Evolutionary conservation across 2,888 invertebrate species (phyloP).

Genomic region (Oegoconia quadripuncta): DNA sequence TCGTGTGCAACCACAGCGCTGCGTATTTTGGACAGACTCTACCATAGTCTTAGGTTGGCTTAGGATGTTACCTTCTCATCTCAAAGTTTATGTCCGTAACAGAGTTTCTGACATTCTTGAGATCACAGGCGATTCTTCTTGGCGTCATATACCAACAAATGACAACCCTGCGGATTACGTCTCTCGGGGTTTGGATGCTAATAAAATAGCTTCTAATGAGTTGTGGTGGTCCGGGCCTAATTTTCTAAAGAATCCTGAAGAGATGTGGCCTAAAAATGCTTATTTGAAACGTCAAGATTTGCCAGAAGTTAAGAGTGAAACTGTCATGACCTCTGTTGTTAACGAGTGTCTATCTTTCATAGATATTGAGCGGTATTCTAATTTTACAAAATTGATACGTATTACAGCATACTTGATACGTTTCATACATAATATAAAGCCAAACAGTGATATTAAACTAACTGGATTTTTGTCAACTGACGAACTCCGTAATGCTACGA

Average conservation of each 20-base stretch:
- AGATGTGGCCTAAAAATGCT: conserved; percentile 5
- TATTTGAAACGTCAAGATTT: background rate
- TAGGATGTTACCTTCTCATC: conserved; percentile 20
- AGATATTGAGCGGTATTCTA: conserved; percentile 16
- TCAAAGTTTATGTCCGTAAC: conserved; percentile 29
- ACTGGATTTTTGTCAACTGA: background rate
- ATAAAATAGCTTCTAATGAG: background rate
- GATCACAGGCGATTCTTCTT: conserved; percentile 13
- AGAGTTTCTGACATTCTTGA: conserved; percentile 28
- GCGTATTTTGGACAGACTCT: conserved; percentile 29
- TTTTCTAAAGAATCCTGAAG: conserved; percentile 3
- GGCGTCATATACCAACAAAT: conserved; percentile 26
- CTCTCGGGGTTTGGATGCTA: conserved; percentile 12
- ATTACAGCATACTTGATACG: conserved; percentile 17
- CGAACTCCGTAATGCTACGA: conserved; percentile 13
- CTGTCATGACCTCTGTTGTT: background rate
- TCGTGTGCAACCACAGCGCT: conserved; percentile 9
- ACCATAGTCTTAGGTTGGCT: conserved; percentile 31
- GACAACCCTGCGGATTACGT: conserved; percentile 15
- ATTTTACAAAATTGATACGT: conserved; percentile 13
- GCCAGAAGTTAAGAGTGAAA: conserved; percentile 5
- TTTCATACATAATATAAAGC: conserved; percentile 15
- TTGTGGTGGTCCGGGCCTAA: conserved; percentile 16
- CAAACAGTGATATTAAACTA: background rate
- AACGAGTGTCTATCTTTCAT: background rate